Evolutionary conservation across 2,888 invertebrate species (phyloP).

Genomic region (Seira ritae): DNA sequence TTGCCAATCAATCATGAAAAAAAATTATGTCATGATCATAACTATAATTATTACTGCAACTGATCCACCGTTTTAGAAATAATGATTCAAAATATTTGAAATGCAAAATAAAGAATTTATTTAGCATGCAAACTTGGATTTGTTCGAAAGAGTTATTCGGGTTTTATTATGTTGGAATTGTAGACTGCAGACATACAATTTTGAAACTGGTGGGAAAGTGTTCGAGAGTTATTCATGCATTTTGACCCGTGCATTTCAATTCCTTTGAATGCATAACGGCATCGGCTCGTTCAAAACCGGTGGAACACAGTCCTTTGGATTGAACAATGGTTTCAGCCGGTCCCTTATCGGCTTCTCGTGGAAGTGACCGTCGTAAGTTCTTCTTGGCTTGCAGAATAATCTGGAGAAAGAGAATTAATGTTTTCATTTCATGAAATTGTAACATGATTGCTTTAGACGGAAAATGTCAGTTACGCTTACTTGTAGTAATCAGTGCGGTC

Average conservation of each 20-base stretch:
- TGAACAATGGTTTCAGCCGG: slow-evolving; percentile 66
- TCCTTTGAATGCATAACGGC: slow-evolving; percentile 54
- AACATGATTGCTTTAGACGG: neutral
- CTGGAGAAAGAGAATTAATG: slow-evolving; percentile 27
- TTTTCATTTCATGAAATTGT: neutral
- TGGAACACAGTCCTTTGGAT: slow-evolving; percentile 64
- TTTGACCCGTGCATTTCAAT: neutral
- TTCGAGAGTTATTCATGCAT: too few species aligned
- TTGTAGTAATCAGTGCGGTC: slow-evolving; percentile 59
- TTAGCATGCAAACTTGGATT: too few species aligned
- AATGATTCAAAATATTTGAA: too few species aligned
- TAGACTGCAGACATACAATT: too few species aligned
- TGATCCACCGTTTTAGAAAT: too few species aligned
- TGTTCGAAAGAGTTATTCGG: too few species aligned
- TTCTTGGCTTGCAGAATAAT: slow-evolving; percentile 65
- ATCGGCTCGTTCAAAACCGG: slow-evolving; percentile 52
- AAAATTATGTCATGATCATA: too few species aligned
- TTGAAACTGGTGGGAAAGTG: too few species aligned
- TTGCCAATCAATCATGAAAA: too few species aligned
- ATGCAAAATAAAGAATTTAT: too few species aligned
- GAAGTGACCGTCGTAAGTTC: slow-evolving; percentile 69
- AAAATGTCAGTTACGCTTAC: slow-evolving; percentile 26
- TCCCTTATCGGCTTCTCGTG: slow-evolving; percentile 68
- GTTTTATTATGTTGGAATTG: too few species aligned
- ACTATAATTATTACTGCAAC: too few species aligned